Evolutionary conservation across 2,797 vertebrate genomes (phyloP).

Genomic region (Oreochromis grahami): DNA sequence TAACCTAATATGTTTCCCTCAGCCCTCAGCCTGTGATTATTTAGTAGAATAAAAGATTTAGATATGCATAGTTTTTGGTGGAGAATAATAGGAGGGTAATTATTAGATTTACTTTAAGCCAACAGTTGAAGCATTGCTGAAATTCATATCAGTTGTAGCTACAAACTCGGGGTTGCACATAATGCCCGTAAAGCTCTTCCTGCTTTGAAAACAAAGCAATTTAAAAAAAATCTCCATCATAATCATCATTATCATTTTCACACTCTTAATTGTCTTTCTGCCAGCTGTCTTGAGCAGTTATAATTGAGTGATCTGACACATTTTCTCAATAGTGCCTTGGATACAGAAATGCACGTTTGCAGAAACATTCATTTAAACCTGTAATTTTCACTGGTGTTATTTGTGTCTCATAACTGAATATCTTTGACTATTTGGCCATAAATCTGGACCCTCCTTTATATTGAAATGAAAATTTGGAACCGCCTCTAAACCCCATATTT

Average conservation of each 20-base stretch:
- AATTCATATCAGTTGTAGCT: not conserved
- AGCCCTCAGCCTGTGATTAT: not conserved
- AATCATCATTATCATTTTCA: slow-evolving; percentile 80
- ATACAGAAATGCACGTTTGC: slow-evolving; percentile 59
- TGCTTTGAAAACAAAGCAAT: slow-evolving; percentile 76
- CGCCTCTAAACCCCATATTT: slow-evolving; percentile 11
- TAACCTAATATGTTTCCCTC: not conserved
- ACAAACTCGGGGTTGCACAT: slow-evolving; percentile 8
- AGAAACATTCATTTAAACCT: slow-evolving; percentile 31
- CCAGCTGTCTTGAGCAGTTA: slow-evolving; percentile 79
- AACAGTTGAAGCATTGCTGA: not conserved
- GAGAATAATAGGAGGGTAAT: not conserved
- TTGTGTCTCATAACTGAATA: slow-evolving; percentile 1
- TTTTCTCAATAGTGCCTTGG: slow-evolving; percentile 68
- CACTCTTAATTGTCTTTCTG: slow-evolving; percentile 79
- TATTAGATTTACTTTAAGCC: not conserved
- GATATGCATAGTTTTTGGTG: not conserved
- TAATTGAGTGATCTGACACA: slow-evolving; percentile 81
- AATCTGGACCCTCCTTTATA: not conserved
- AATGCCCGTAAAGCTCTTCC: slow-evolving; percentile 33
- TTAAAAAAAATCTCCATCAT: slow-evolving; percentile 76
- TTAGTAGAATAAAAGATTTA: not conserved
- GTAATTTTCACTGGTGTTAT: slow-evolving; percentile 12
- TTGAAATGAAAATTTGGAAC: slow-evolving; percentile 1
- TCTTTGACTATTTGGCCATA: not conserved